Percentiles rank a stretch among this genome's conserved stretches.
Evolutionary conservation across 2,797 vertebrate species (phyloP).

Genomic region (Neosilurus mollespiculum): DNA sequence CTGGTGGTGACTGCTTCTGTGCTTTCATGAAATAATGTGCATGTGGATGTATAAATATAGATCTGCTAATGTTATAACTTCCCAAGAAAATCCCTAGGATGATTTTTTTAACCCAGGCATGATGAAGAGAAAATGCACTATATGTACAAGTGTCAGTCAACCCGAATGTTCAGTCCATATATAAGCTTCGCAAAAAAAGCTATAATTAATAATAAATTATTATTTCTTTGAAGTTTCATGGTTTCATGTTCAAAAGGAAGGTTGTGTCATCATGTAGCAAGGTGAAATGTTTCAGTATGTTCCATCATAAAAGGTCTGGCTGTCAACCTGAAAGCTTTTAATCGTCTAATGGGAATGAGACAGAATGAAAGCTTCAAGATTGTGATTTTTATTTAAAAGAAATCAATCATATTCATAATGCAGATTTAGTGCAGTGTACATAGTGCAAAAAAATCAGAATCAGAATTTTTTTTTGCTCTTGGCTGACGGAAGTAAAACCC

Average conservation of each 20-base stretch:
- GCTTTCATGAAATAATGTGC: slow-evolving; percentile 52
- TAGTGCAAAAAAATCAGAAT: not conserved
- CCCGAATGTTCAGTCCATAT: slow-evolving; percentile 6
- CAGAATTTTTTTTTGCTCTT: not conserved
- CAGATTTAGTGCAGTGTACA: not conserved
- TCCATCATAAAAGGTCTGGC: slow-evolving; percentile 38
- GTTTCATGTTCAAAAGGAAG: slow-evolving; percentile 48
- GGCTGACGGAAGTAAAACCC: not conserved
- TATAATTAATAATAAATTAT: slow-evolving; percentile 53
- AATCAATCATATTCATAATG: slow-evolving; percentile 2
- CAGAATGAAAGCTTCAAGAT: not conserved
- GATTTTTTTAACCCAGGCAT: slow-evolving; percentile 7
- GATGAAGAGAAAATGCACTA: slow-evolving; percentile 28
- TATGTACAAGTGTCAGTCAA: not conserved
- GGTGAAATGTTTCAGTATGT: slow-evolving; percentile 34
- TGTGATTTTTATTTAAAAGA: not conserved
- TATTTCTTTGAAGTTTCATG: slow-evolving; percentile 39
- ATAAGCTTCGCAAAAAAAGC: slow-evolving; percentile 11
- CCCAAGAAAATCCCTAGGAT: slow-evolving; percentile 26
- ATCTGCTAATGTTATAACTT: slow-evolving; percentile 38
- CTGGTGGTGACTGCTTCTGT: slow-evolving; percentile 46
- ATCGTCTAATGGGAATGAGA: slow-evolving; percentile 17
- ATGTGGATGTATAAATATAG: slow-evolving; percentile 51
- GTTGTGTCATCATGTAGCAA: slow-evolving; percentile 26
- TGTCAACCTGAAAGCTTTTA: slow-evolving; percentile 28